Percentiles rank a stretch among this genome's conserved stretches.
Evolutionary conservation across 1,140 invertebrate species (phyloP).

Genomic region (Macrostomum lignano): DNA sequence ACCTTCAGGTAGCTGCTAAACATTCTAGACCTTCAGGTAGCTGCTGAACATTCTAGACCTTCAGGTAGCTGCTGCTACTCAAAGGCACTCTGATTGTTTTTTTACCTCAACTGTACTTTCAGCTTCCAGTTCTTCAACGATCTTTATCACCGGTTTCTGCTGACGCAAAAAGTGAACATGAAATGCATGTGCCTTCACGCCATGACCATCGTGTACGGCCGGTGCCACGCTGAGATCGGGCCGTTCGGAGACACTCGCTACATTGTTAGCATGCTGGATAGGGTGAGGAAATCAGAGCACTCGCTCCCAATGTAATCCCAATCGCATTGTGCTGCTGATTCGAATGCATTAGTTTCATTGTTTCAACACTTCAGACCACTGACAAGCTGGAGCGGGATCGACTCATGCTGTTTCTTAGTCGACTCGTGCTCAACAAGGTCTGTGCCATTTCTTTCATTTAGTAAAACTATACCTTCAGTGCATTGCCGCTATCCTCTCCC

Average conservation of each 20-base stretch:
- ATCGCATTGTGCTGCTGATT: no score
- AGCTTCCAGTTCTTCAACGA: slow-evolving; percentile 86
- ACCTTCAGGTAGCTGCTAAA: no score
- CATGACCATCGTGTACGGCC: slow-evolving; percentile 80
- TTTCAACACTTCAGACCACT: no score
- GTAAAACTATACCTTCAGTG: no score
- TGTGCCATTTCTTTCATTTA: slow-evolving; percentile 8
- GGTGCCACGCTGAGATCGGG: slow-evolving; percentile 81
- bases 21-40: no score
- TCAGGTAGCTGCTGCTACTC: no score
- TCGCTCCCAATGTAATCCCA: no score
- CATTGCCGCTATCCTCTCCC: no score
- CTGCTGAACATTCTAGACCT: no score
- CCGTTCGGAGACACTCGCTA: slow-evolving; percentile 84
- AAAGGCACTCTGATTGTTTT: no score
- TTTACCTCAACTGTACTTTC: no score
- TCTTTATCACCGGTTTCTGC: slow-evolving; percentile 76
- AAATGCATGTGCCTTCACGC: slow-evolving; percentile 79
- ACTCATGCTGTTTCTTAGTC: slow-evolving; percentile 45
- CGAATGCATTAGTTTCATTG: no score
- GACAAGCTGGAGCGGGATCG: slow-evolving; percentile 60
- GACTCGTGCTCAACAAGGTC: slow-evolving; percentile 30
- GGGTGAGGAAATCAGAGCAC: slow-evolving; percentile 35
- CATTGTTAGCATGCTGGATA: slow-evolving; percentile 71
- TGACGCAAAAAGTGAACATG: slow-evolving; percentile 64